Evolutionary conservation across 2,113 vertebrate species (phyloP).

Genomic region (Arenaria interpres): DNA sequence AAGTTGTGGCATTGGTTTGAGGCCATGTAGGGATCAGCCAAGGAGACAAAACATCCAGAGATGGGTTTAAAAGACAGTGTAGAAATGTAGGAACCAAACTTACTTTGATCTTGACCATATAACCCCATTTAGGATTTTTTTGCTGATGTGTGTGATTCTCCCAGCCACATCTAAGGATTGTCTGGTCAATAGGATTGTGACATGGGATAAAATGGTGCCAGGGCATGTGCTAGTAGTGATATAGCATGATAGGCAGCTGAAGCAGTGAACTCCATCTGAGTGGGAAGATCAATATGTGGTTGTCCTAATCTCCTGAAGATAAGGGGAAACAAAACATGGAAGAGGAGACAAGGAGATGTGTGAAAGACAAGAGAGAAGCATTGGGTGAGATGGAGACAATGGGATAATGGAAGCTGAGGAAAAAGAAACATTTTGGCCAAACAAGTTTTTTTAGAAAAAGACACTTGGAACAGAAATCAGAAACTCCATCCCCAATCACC

Average conservation of each 20-base stretch:
- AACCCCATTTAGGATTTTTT: background rate
- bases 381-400: too few relatives aligned
- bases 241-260: background rate
- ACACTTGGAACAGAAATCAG: background rate
- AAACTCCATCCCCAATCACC: background rate
- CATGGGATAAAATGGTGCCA: background rate
- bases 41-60: background rate
- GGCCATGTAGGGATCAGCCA: background rate
- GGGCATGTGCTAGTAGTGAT: background rate
- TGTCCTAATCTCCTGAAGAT: background rate
- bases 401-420: background rate
- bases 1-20: background rate
- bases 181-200: background rate
- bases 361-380: background rate
- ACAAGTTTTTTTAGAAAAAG: accelerated
- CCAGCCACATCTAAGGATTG: background rate
- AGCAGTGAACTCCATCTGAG: background rate
- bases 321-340: background rate
- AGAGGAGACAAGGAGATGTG: background rate
- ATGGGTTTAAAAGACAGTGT: background rate
- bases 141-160: background rate
- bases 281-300: background rate
- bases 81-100: background rate
- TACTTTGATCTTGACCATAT: background rate
- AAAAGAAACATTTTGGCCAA: background rate